Base-by-base conservation (phyloP, 1,140 invertebrate genomes). In the Cyrtorhinus lividipennis region DNA sequence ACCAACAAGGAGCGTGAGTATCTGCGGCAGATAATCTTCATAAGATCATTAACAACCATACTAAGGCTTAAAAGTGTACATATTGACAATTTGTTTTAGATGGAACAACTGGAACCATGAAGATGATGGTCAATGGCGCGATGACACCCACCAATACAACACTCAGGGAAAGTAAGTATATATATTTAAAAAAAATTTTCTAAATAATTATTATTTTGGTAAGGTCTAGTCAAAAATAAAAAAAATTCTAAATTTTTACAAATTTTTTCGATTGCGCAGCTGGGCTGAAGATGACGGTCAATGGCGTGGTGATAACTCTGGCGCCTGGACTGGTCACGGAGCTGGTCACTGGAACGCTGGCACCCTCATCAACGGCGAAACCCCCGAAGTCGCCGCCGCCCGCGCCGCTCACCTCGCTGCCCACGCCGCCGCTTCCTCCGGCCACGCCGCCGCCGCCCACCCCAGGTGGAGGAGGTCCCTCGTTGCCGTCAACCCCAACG, bases 291-390 rank as follows among this genome's bases (percentile, higher is more conserved):
- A 59, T 23, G 27, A 59, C 18, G 58, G 58, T 18, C 58, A 59
- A 59, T 59, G 58, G 58, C 24, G 27, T 22, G 25, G 25, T 22
- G 58, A 30, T n/a, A 24, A 58, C 25, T 26, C 22, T 3, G 56
- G 56, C 5, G 56, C 56, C 22, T 58, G 56, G 56, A 22, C 56
- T 18, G 56, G 56, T 24, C 56, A 58, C 22, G 24, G 24, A 3
- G 18, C 58, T n/a, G 58, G 58, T 2, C 20, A 13, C n/a, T 59
- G 58, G 58, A 3, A n/a, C 26, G 24, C 24, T n/a, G 58, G 58
- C 2, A n/a, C 24, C 3, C 26, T 59, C n/a, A 59, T 59, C 58
- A 59, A 59, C 58, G 58, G 58, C n/a, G 58, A 59, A 59, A 59
- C 58, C 25, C 58, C 58, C 5, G 58, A 59, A 59, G 58, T 59